phyloP scores from a whole-genome alignment of 2,888 invertebrate species.

The Macropis europaea region DNA sequence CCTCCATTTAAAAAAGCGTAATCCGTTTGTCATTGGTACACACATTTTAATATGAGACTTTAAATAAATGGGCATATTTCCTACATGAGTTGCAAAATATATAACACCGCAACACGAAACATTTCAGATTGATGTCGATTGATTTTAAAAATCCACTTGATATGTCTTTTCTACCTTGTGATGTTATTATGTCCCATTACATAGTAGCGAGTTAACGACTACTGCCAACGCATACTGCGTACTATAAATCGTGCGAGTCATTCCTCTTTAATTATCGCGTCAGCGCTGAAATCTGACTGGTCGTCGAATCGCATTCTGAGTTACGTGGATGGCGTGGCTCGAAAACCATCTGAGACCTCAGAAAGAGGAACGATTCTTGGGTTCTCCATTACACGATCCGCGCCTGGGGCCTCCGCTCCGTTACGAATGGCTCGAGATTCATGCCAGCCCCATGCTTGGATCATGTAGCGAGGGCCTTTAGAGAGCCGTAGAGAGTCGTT shows the following conservation, averaged over 20 bases:
- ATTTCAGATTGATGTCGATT: too few relatives aligned
- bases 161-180: too few relatives aligned
- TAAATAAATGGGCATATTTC: too few relatives aligned
- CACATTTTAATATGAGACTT: too few relatives aligned
- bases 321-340: not conserved
- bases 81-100: too few relatives aligned
- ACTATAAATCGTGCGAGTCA: constrained; percentile 29
- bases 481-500: constrained; percentile 67
- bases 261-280: constrained; percentile 45
- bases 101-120: too few relatives aligned
- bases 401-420: constrained; percentile 48
- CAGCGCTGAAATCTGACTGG: constrained; percentile 28
- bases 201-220: constrained; percentile 25
- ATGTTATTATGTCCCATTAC: constrained; percentile 13
- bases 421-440: constrained; percentile 55
- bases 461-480: constrained; percentile 63
- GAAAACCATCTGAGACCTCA: constrained; percentile 13
- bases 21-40: too few relatives aligned
- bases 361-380: constrained; percentile 35
- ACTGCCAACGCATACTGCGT: not conserved
- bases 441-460: constrained; percentile 55
- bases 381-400: constrained; percentile 48
- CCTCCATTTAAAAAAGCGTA: too few relatives aligned
- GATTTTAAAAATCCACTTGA: too few relatives aligned
- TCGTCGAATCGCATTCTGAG: constrained; percentile 6